A percentile compares a stretch with the other conserved stretches of the same genome.
Evolutionary conservation across 2,797 vertebrate species (phyloP).

Genomic region (Falco biarmicus): DNA sequence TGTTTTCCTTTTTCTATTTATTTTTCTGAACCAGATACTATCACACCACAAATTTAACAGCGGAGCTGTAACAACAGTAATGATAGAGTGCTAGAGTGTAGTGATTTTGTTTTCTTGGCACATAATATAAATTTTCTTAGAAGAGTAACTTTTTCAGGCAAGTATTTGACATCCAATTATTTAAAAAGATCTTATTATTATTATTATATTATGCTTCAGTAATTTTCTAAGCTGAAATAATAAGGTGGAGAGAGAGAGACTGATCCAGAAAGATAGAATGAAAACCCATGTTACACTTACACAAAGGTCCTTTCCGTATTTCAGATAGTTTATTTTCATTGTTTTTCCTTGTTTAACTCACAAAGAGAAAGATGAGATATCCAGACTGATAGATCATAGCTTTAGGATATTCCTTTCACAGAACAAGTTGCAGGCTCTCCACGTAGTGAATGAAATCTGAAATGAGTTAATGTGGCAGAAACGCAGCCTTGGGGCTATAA

Average conservation of each 20-base stretch:
- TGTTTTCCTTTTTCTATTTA: background rate
- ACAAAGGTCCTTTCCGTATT: background rate
- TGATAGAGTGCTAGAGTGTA: background rate
- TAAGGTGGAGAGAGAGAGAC: background rate
- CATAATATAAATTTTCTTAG: background rate
- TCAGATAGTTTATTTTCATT: background rate
- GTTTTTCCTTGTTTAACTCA: background rate
- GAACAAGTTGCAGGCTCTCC: background rate
- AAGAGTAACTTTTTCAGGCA: background rate
- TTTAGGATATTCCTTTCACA: constrained; percentile 27
- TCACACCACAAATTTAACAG: background rate
- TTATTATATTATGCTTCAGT: background rate
- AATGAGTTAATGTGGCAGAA: constrained; percentile 23
- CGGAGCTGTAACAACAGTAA: background rate
- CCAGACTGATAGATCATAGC: constrained; percentile 7
- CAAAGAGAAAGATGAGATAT: constrained; percentile 10
- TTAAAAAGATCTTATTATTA: background rate
- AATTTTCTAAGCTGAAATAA: background rate
- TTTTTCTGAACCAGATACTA: background rate
- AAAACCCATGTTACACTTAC: background rate
- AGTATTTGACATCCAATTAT: background rate
- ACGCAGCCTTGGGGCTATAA: constrained; percentile 4
- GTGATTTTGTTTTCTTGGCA: background rate
- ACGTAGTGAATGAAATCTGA: constrained; percentile 19
- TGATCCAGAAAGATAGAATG: background rate